Evolutionary conservation across 2,797 vertebrate species (phyloP).

Genomic region (Mycteria americana): DNA sequence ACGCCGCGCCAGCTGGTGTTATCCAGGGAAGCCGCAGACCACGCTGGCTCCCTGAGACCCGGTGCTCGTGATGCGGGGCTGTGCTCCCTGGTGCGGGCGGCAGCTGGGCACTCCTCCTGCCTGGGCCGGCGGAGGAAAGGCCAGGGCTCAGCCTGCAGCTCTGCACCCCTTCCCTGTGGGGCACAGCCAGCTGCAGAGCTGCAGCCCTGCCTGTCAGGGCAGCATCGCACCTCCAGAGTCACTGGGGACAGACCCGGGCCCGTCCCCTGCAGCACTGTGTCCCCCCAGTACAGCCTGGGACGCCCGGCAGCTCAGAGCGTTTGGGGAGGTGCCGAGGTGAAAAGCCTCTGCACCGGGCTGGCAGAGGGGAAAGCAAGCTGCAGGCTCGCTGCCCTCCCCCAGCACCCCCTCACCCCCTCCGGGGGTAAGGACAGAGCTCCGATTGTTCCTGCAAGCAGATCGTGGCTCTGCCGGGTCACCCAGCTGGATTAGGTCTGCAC

Average conservation of each 20-base stretch:
- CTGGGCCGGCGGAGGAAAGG: background rate
- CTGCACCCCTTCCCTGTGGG: background rate
- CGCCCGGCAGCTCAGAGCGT: background rate
- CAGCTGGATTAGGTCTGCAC: background rate
- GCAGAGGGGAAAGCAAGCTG: background rate
- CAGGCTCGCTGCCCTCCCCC: background rate
- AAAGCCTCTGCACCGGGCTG: background rate
- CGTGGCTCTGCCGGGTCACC: background rate
- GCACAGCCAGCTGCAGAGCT: background rate
- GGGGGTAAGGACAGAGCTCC: background rate
- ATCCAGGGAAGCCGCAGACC: background rate
- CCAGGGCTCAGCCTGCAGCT: background rate
- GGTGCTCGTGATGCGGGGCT: background rate
- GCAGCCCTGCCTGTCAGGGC: background rate
- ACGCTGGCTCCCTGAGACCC: rapidly evolving
- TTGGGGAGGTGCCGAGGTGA: background rate
- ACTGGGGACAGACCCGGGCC: background rate
- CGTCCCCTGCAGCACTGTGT: rapidly evolving
- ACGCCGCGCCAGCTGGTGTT: rapidly evolving
- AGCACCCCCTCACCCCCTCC: background rate
- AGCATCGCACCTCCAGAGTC: background rate
- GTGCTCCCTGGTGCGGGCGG: rapidly evolving
- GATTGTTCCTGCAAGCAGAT: background rate
- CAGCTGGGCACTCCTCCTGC: background rate
- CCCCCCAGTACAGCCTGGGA: background rate